Evolutionary conservation across 2,797 vertebrate genomes (phyloP).

Genomic region (Setipinna tenuifilis): DNA sequence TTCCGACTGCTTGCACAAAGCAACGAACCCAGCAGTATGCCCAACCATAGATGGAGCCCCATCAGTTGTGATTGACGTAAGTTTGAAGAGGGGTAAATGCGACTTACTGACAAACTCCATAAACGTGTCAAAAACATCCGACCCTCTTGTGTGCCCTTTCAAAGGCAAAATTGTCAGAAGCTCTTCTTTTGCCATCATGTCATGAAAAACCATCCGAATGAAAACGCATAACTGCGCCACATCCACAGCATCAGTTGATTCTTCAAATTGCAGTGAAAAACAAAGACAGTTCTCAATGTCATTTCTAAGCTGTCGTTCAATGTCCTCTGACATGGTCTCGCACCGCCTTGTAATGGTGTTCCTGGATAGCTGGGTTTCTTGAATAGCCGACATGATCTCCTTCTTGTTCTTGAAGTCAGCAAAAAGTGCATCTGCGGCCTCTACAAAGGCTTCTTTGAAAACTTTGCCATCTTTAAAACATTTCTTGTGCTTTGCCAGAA

Average conservation of each 20-base stretch:
- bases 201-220: constrained; percentile 39
- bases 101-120: constrained; percentile 40
- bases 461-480: too few species aligned
- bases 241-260: constrained; percentile 32
- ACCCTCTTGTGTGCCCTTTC: constrained; percentile 27
- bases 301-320: constrained; percentile 23
- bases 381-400: constrained; percentile 16
- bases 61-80: too few species aligned
- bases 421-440: too few species aligned
- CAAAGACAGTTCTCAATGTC: constrained; percentile 30
- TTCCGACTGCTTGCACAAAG: too few species aligned
- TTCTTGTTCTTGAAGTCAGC: constrained; percentile 35
- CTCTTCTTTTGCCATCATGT: constrained; percentile 40
- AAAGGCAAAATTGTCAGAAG: constrained; percentile 35
- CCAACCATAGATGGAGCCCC: too few species aligned
- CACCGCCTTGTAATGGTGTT: neutral
- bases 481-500: too few species aligned
- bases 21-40: too few species aligned
- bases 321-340: constrained; percentile 16
- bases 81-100: constrained; percentile 35
- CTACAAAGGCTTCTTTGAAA: too few species aligned
- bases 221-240: constrained; percentile 34
- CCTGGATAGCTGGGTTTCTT: too few species aligned
- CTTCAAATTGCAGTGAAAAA: constrained; percentile 33
- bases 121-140: constrained; percentile 41